Evolutionary conservation across 2,888 invertebrate genomes (phyloP).

Genomic region (Halictus quadricinctus): DNA sequence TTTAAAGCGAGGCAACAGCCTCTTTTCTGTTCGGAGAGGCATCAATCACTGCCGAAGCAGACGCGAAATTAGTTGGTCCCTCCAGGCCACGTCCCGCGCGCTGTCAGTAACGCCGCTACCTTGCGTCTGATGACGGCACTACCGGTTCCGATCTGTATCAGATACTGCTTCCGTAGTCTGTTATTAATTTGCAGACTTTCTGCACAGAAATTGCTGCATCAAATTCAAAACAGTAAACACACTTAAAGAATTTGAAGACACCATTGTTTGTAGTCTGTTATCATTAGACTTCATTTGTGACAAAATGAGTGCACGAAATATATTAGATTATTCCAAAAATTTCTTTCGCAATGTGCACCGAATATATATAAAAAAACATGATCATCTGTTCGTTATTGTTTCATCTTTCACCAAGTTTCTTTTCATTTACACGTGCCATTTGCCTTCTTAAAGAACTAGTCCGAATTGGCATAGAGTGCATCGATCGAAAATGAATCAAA

Average conservation of each 20-base stretch:
- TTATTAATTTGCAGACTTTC: not conserved
- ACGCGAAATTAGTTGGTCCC: slow-evolving; percentile 13
- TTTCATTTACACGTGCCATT: not conserved
- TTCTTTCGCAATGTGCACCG: too few species aligned
- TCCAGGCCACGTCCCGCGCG: not conserved
- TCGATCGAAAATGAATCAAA: not conserved
- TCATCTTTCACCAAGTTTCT: not conserved
- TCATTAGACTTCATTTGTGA: not conserved
- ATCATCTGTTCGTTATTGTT: not conserved
- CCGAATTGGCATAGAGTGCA: not conserved
- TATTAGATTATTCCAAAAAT: too few species aligned
- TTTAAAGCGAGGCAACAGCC: slow-evolving; percentile 26
- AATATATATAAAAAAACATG: not conserved
- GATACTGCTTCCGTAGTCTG: not conserved
- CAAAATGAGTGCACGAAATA: too few species aligned
- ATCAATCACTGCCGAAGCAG: not conserved
- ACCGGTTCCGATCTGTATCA: not conserved
- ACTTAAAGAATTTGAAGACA: not conserved
- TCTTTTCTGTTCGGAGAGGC: not conserved
- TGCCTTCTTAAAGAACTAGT: not conserved
- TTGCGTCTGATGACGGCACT: not conserved
- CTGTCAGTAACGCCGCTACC: not conserved
- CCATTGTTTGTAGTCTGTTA: not conserved
- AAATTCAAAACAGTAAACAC: not conserved
- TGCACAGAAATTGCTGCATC: not conserved